Conservation (phyloP, 2,797 vertebrate genomes). For the Allenopithecus nigroviridis region DNA sequence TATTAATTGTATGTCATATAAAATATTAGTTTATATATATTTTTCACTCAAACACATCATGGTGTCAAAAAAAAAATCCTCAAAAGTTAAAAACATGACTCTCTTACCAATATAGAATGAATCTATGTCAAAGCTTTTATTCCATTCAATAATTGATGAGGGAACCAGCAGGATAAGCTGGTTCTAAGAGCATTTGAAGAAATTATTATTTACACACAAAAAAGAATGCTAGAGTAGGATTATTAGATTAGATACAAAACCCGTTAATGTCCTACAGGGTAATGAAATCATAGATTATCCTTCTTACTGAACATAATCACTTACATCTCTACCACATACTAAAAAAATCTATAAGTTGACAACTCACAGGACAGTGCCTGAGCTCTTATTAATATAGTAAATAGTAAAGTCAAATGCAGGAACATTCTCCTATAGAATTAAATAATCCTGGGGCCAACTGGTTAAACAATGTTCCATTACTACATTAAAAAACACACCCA, state of each 20-base stretch:
- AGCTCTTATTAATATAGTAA: neutral
- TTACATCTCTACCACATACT: neutral
- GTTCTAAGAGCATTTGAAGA: neutral
- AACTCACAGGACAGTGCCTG: neutral
- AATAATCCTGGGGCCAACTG: neutral
- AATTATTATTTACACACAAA: neutral
- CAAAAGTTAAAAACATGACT: slow-evolving; percentile 33
- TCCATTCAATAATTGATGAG: neutral
- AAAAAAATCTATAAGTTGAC: neutral
- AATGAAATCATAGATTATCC: neutral
- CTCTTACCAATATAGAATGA: slow-evolving; percentile 20
- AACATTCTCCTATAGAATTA: neutral
- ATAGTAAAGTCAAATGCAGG: neutral
- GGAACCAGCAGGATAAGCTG: neutral
- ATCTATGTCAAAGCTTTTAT: neutral
- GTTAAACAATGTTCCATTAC: neutral
- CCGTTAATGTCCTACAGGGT: neutral
- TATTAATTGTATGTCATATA: neutral
- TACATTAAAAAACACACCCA: neutral
- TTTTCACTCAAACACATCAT: neutral
- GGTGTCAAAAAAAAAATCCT: slow-evolving; percentile 1
- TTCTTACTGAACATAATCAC: neutral
- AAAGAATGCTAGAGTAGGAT: neutral
- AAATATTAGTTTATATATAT: slow-evolving; percentile 18
- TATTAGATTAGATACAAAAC: neutral